Conservation (phyloP, 1,140 invertebrate genomes). For the Hirudo medicinalis region DNA sequence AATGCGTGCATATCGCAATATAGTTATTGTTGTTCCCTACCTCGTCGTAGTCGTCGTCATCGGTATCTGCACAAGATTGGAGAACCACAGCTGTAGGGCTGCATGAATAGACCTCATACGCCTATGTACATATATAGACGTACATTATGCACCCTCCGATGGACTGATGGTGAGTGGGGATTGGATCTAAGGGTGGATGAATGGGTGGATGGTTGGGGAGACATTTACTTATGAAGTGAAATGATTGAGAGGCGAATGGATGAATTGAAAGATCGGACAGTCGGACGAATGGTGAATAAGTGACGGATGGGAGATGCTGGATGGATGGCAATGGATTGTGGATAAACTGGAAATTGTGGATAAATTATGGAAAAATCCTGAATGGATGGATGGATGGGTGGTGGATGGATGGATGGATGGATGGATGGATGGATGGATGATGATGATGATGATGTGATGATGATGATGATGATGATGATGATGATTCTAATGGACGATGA, state of each 20-base stretch:
- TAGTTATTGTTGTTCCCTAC: conserved; percentile 5
- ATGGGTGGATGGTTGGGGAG: not conserved
- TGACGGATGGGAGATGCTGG: not conserved
- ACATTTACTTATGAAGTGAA: not conserved
- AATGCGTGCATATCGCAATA: not conserved
- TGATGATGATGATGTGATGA: too few species aligned
- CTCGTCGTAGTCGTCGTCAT: conserved; percentile 7
- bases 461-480: too few species aligned
- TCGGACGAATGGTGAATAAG: not conserved
- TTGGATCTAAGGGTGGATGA: not conserved
- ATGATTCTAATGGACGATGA: too few species aligned
- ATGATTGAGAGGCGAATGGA: not conserved
- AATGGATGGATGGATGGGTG: too few species aligned
- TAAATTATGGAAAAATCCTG: too few species aligned
- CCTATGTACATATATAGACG: conserved; percentile 1
- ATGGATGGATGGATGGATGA: too few species aligned
- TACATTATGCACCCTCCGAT: not conserved
- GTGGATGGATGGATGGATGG: too few species aligned
- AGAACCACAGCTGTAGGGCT: too few species aligned
- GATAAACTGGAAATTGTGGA: too few species aligned
- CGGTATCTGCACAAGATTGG: not conserved
- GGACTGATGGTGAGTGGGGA: not conserved
- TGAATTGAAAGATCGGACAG: not conserved
- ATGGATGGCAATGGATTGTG: not conserved
- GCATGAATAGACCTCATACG: not conserved